phyloP scores from a whole-genome alignment of 2,888 invertebrate genomes.

The Bombylius major region DNA sequence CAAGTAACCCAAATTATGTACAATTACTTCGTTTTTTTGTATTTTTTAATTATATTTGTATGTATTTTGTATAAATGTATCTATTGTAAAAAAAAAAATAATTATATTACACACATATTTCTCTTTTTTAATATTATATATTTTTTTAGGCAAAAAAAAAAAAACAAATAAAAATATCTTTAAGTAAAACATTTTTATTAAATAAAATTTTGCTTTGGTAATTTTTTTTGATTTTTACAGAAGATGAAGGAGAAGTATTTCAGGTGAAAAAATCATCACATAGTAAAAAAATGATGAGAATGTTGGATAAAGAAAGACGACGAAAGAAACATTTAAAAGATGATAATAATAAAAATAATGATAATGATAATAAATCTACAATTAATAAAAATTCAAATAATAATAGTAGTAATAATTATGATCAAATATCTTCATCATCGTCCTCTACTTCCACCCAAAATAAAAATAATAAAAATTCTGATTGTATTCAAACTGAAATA shows the following conservation, averaged over 20 bases:
- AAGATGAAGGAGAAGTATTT: constrained; percentile 78
- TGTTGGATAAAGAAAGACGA: constrained; percentile 62
- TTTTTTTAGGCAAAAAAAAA: no score
- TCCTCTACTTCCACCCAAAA: constrained; percentile 17
- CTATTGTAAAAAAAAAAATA: no score
- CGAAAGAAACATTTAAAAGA: constrained; percentile 30
- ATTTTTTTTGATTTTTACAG: constrained; percentile 20
- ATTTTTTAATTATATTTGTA: no score
- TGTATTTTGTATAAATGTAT: no score
- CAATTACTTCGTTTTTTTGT: no score
- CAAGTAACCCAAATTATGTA: no score
- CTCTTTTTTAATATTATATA: no score
- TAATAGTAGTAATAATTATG: constrained; percentile 17
- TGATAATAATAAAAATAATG: constrained; percentile 15
- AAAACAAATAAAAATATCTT: no score
- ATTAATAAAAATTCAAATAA: constrained; percentile 17
- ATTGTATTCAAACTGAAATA: constrained; percentile 53
- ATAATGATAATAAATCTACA: background rate
- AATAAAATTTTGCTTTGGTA: no score
- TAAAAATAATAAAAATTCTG: constrained; percentile 35
- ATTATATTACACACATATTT: no score
- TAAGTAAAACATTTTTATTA: no score
- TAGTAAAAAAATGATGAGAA: constrained; percentile 77
- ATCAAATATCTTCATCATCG: constrained; percentile 15
- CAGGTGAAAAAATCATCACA: constrained; percentile 93